Conservation (phyloP, 2,888 invertebrate genomes). For the Ellobium chinense region DNA sequence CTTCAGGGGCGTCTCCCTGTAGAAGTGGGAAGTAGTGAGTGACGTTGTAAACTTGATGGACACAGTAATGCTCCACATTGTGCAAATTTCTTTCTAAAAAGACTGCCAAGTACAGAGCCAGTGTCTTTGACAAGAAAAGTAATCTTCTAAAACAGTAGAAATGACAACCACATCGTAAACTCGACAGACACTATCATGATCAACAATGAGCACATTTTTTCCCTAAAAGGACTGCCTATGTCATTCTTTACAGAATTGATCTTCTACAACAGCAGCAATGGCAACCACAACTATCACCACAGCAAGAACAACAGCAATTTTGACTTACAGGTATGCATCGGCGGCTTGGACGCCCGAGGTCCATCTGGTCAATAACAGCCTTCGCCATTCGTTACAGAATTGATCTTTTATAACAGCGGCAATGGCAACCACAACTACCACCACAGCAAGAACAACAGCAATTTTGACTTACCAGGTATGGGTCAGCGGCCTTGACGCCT, state of each 20-base stretch:
- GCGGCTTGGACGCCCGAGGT: background rate
- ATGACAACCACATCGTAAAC: too few species aligned
- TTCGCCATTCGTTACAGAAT: too few species aligned
- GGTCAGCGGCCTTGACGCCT: constrained; percentile 18
- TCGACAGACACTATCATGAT: background rate
- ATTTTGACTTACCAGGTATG: constrained; percentile 19
- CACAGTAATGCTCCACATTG: too few species aligned
- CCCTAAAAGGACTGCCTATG: too few species aligned
- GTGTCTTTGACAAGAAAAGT: too few species aligned
- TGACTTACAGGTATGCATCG: background rate
- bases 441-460: background rate
- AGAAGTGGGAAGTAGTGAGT: too few species aligned
- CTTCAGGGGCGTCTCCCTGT: constrained; percentile 49
- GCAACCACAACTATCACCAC: background rate
- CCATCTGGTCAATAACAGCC: background rate
- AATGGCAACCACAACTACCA: background rate
- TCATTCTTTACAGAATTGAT: too few species aligned
- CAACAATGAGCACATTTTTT: background rate
- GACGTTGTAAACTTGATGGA: too few species aligned
- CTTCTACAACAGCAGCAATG: background rate
- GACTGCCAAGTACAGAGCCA: too few species aligned
- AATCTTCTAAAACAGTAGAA: too few species aligned
- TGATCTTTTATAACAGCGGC: too few species aligned
- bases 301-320: background rate
- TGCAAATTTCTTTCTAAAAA: too few species aligned